phyloP scores from a whole-genome alignment of 2,888 invertebrate species.

The Tetropium fuscum region DNA sequence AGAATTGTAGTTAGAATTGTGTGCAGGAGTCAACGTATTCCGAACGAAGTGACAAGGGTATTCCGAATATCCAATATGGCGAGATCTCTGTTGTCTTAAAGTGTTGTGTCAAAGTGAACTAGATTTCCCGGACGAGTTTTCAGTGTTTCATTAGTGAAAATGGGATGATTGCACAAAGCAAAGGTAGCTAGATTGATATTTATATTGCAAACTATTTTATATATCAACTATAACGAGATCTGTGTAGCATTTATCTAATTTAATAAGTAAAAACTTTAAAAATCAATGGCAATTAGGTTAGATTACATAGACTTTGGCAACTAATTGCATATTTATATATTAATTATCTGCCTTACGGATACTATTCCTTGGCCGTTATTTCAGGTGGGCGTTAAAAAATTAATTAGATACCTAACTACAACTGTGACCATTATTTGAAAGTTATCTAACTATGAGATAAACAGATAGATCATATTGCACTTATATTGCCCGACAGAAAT shows the following conservation, averaged over 20 bases:
- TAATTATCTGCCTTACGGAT: not conserved
- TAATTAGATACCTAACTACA: too few species aligned
- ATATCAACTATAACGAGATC: not conserved
- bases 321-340: not conserved
- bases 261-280: conserved; percentile 16
- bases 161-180: not conserved
- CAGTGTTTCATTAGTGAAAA: conserved; percentile 30
- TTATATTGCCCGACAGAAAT: too few species aligned
- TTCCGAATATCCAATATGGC: conserved; percentile 50
- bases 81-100: conserved; percentile 45
- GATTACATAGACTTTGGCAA: conserved; percentile 1
- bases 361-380: not conserved
- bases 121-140: conserved; percentile 23
- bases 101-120: conserved; percentile 37
- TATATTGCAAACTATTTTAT: not conserved
- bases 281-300: conserved; percentile 34
- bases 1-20: too few species aligned
- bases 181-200: conserved; percentile 10
- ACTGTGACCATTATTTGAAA: too few species aligned
- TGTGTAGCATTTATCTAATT: not conserved
- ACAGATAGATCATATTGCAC: too few species aligned
- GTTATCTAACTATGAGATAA: too few species aligned
- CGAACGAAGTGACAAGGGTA: conserved; percentile 32
- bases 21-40: conserved; percentile 15
- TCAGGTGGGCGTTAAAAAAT: too few species aligned